Percentiles rank a stretch among this genome's conserved stretches.
phyloP scores from a whole-genome alignment of 2,113 vertebrate genomes.

The Cyphomyrus plagiostoma region DNA sequence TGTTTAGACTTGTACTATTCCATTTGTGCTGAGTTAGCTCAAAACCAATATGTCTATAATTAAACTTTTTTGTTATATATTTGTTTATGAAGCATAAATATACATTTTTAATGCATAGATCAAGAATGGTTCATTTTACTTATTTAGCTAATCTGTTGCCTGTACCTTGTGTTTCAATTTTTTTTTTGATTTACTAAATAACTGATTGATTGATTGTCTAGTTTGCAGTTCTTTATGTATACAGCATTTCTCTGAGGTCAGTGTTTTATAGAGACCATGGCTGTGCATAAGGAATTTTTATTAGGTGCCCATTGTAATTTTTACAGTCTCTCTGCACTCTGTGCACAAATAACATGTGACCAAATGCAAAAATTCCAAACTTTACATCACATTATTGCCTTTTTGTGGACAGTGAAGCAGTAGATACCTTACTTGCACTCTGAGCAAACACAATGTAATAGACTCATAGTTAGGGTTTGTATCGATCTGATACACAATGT shows the following conservation, averaged over 20 bases:
- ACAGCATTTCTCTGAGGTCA: not conserved
- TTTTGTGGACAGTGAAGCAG: not conserved
- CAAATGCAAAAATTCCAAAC: not conserved
- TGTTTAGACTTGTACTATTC: conserved; percentile 33
- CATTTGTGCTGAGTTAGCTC: conserved; percentile 39
- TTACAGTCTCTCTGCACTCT: not conserved
- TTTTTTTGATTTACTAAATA: not conserved
- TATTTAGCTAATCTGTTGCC: not conserved
- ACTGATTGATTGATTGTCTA: not conserved
- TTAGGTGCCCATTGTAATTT: not conserved
- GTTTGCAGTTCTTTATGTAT: not conserved
- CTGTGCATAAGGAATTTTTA: not conserved
- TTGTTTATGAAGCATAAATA: conserved; percentile 42
- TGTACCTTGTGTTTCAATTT: not conserved
- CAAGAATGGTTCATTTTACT: not conserved
- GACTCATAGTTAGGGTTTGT: not conserved
- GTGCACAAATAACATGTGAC: not conserved
- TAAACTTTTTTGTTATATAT: conserved; percentile 41
- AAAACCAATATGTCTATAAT: conserved; percentile 33
- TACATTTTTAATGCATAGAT: conserved; percentile 36
- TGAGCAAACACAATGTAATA: not conserved
- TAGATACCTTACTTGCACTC: not conserved
- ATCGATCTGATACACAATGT: not conserved
- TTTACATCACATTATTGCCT: not conserved
- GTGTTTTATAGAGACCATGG: not conserved